Percentiles rank a stretch among this genome's conserved stretches.
Evolutionary conservation across 2,797 vertebrate species (phyloP).

Genomic region (Coilia nasus): DNA sequence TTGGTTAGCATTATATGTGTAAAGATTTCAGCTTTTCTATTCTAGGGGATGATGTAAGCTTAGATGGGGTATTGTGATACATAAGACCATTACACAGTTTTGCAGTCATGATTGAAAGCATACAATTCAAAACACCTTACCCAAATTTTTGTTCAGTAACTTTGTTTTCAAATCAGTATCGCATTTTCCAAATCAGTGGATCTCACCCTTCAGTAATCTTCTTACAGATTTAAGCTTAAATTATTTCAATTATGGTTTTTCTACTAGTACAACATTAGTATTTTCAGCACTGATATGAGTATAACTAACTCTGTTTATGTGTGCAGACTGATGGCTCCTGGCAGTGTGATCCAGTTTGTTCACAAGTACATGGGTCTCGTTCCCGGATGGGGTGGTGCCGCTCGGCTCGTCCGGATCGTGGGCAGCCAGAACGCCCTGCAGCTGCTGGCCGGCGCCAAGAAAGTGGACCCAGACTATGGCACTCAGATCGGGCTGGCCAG

Average conservation of each 20-base stretch:
- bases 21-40: neutral
- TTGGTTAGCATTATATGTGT: neutral
- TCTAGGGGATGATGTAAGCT: neutral
- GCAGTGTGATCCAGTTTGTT: conserved; percentile 90
- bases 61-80: neutral
- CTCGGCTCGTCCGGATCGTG: conserved; percentile 80
- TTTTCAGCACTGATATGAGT: neutral
- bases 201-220: neutral
- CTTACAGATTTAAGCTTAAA: neutral
- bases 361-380: conserved; percentile 96
- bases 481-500: conserved; percentile 80
- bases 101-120: neutral
- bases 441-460: conserved; percentile 78
- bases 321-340: conserved; percentile 85
- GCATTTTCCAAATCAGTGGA: neutral
- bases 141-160: neutral
- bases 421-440: conserved; percentile 81
- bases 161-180: neutral
- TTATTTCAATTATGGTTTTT: neutral
- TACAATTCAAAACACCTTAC: neutral
- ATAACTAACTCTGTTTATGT: neutral
- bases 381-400: conserved; percentile 91
- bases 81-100: neutral
- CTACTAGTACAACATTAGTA: neutral
- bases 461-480: conserved; percentile 75